Evolutionary conservation across 2,888 invertebrate genomes (phyloP).

Genomic region (Lithophane leautieri): DNA sequence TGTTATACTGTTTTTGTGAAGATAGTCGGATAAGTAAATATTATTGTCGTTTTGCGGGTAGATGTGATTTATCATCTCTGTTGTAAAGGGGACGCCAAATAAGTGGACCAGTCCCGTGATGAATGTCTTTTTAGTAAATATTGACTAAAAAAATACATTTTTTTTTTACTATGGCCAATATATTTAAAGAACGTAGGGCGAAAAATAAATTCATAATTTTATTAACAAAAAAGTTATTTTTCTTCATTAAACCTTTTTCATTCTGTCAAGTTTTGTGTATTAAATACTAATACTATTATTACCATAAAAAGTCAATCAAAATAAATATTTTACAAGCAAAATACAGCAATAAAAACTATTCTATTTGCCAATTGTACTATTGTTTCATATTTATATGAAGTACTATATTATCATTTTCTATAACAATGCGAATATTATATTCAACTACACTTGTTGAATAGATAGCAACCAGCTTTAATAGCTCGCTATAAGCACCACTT

Average conservation of each 20-base stretch:
- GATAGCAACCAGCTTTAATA: background rate
- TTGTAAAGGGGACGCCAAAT: conserved; percentile 31
- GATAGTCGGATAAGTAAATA: conserved; percentile 59
- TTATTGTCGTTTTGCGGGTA: conserved; percentile 62
- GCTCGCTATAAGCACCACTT: conserved; percentile 15
- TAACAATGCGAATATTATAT: background rate
- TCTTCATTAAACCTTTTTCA: too few relatives aligned
- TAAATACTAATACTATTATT: background rate
- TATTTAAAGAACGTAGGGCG: background rate
- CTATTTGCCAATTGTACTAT: too few relatives aligned
- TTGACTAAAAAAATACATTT: conserved; percentile 1
- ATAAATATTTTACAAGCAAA: too few relatives aligned
- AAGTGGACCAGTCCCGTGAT: conserved; percentile 38
- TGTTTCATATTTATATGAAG: background rate
- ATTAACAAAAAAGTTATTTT: background rate
- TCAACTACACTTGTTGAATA: conserved; percentile 24
- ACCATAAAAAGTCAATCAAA: too few relatives aligned
- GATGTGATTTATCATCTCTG: conserved; percentile 51
- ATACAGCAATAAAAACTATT: background rate
- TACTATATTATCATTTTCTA: background rate
- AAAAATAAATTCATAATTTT: too few relatives aligned
- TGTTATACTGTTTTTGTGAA: conserved; percentile 41
- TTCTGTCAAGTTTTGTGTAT: background rate
- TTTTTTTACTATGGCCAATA: background rate
- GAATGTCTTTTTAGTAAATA: conserved; percentile 42